Evolutionary conservation across 2,113 vertebrate species (phyloP).

Genomic region (Anarhynchus alexandrinus): DNA sequence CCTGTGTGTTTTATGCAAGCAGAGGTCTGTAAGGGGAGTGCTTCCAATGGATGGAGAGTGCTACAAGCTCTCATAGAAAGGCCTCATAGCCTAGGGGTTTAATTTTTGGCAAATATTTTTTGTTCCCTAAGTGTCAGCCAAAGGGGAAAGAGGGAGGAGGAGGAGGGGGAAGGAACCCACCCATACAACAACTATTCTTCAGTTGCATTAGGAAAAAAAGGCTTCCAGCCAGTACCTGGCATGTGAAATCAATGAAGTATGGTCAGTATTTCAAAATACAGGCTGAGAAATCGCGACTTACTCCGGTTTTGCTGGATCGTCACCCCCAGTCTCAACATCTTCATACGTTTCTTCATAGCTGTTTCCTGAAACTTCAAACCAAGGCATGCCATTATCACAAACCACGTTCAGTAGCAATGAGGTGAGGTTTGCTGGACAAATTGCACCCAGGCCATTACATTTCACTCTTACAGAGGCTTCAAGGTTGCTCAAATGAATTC

Average conservation of each 20-base stretch:
- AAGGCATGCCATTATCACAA: background rate
- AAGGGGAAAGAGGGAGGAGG: background rate
- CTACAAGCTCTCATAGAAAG: background rate
- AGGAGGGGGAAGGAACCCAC: background rate
- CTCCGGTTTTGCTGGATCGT: slow-evolving; percentile 36
- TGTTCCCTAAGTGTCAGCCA: background rate
- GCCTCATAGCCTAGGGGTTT: background rate
- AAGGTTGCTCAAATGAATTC: background rate
- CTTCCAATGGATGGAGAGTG: background rate
- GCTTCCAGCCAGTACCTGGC: background rate
- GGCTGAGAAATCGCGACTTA: slow-evolving; percentile 49
- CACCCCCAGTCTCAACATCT: slow-evolving; percentile 68
- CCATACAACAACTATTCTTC: background rate
- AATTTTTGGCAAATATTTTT: background rate
- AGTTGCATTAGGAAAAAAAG: background rate
- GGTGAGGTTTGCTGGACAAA: slow-evolving; percentile 20
- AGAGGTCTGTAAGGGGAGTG: background rate
- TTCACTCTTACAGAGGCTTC: background rate
- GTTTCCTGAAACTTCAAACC: slow-evolving; percentile 78
- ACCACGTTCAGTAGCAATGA: background rate
- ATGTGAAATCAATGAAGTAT: background rate
- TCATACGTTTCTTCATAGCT: slow-evolving; percentile 81
- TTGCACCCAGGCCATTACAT: background rate
- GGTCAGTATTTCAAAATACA: background rate
- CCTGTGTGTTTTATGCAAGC: background rate